Conservation (phyloP, 2,113 vertebrate species). For the Carettochelys insculpta region DNA sequence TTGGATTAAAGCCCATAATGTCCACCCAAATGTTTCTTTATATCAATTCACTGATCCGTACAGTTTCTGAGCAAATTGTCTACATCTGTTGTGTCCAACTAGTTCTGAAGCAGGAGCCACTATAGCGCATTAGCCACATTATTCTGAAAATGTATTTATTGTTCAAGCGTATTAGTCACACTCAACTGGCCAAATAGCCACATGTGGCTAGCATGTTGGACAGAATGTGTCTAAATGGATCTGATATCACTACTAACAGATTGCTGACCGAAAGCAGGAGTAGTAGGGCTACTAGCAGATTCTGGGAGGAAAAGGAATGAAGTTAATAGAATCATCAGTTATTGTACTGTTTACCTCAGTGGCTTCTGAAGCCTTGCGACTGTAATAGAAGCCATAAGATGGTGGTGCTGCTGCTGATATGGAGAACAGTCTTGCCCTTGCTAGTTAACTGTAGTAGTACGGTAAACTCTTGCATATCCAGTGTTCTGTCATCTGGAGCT, state of each 20-base stretch:
- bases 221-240: not conserved
- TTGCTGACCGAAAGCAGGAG: not conserved
- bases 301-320: not conserved
- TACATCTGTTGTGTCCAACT: no score
- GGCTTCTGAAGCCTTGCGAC: not conserved
- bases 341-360: rapidly evolving
- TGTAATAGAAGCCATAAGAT: not conserved
- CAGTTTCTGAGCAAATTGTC: not conserved
- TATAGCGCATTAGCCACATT: no score
- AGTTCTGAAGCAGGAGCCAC: no score
- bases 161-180: no score
- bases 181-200: no score
- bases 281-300: not conserved
- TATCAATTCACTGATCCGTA: not conserved
- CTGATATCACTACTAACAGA: not conserved
- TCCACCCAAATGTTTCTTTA: not conserved
- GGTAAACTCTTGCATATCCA: no score
- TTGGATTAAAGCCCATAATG: not conserved
- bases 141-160: no score
- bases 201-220: no score
- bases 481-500: no score
- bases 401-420: rapidly evolving
- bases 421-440: not conserved
- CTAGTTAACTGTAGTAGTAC: no score
- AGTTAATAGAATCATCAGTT: not conserved